Evolutionary conservation across 2,888 invertebrate genomes (phyloP).

Genomic region (Eupithecia subfuscata): DNA sequence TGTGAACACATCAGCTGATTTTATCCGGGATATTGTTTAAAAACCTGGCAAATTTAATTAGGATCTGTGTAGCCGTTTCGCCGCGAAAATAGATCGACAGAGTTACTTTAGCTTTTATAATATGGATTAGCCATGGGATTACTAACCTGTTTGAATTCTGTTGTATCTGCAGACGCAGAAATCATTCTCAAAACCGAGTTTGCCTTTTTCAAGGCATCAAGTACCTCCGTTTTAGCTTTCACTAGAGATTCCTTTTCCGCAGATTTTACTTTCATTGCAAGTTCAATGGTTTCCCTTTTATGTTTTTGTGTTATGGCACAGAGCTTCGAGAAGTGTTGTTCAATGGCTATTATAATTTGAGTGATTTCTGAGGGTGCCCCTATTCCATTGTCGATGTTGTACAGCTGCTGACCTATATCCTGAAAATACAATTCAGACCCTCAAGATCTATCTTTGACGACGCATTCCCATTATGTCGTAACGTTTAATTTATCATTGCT

Average conservation of each 20-base stretch:
- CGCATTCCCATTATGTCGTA: no score
- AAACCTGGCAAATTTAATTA: no score
- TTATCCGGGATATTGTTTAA: no score
- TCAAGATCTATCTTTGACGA: no score
- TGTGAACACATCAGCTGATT: no score
- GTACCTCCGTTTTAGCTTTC: slow-evolving; percentile 60
- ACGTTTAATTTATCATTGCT: no score
- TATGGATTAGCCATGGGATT: slow-evolving; percentile 33
- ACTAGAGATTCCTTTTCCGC: slow-evolving; percentile 65
- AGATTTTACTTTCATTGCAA: slow-evolving; percentile 60
- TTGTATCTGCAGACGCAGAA: slow-evolving; percentile 50
- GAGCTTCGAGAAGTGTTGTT: slow-evolving; percentile 81
- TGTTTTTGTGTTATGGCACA: slow-evolving; percentile 80
- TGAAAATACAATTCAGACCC: slow-evolving; percentile 38
- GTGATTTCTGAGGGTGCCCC: slow-evolving; percentile 58
- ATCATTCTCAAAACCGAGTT: slow-evolving; percentile 56
- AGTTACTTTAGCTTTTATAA: no score
- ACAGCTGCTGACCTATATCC: slow-evolving; percentile 72
- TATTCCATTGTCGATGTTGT: slow-evolving; percentile 65
- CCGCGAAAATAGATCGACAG: no score
- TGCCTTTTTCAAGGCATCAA: slow-evolving; percentile 61
- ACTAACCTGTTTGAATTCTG: slow-evolving; percentile 59
- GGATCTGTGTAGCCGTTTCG: no score
- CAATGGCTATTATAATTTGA: slow-evolving; percentile 64
- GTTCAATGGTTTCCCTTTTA: slow-evolving; percentile 72